phyloP scores from a whole-genome alignment of 2,797 vertebrate genomes.

The Euthynnus affinis region DNA sequence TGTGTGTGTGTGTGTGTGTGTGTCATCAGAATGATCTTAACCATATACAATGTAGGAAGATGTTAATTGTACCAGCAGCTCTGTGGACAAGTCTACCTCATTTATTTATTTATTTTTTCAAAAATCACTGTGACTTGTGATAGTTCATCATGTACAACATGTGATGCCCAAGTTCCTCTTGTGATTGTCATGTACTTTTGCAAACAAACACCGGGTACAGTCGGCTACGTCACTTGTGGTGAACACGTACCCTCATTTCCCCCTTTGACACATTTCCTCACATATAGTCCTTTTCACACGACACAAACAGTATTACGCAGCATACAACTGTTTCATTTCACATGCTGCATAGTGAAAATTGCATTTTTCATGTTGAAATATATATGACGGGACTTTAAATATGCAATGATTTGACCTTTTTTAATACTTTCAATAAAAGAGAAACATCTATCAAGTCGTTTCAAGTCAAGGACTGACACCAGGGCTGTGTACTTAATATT shows the following conservation, averaged over 20 bases:
- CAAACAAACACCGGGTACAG: neutral
- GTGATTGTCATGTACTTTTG: constrained; percentile 50
- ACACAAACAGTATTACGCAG: neutral
- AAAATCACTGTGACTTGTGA: neutral
- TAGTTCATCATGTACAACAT: constrained; percentile 24
- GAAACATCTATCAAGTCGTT: neutral
- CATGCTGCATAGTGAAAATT: neutral
- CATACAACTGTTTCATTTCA: neutral
- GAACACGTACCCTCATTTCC: constrained; percentile 48
- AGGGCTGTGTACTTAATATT: neutral
- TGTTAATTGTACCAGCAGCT: neutral
- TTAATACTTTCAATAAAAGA: too few species aligned
- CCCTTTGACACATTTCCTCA: constrained; percentile 21
- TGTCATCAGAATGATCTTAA: neutral
- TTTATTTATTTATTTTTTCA: too few species aligned
- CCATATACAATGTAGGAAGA: neutral
- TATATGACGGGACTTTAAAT: neutral
- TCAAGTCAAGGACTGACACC: neutral
- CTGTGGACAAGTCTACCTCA: neutral
- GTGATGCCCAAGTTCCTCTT: constrained; percentile 59
- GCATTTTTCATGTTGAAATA: neutral
- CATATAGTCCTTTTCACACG: neutral
- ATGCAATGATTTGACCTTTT: neutral
- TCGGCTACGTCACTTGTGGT: neutral
- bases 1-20: constrained; percentile 3